These are phyloP conservation scores for Cichladusa arquata DNA, from an alignment of 2,113 vertebrate species.

Conservation along the genomic window DNA sequence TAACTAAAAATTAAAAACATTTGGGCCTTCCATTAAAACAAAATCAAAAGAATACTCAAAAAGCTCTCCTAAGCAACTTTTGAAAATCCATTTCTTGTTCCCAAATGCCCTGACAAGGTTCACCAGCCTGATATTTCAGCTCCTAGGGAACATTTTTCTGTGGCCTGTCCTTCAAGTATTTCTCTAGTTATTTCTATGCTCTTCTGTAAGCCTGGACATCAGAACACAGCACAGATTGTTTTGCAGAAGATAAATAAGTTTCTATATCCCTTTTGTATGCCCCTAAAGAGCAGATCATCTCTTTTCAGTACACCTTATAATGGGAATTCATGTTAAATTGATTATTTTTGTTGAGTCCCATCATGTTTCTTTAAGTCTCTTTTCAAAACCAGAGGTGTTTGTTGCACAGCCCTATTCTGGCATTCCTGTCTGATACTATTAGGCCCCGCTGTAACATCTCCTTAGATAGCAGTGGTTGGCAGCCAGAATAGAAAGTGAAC, in stretches of 20 bases:
- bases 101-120: not conserved
- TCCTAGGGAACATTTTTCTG: not conserved
- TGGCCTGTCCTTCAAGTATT: not conserved
- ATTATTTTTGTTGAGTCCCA: not conserved
- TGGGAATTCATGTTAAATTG: not conserved
- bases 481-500: not conserved
- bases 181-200: not conserved
- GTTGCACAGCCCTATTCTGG: not conserved
- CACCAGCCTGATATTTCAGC: not conserved
- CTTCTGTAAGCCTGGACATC: not conserved
- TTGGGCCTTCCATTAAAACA: not conserved
- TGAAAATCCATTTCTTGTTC: not conserved
- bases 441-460: not conserved
- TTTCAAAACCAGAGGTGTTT: not conserved
- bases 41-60: not conserved
- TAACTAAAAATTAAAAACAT: not conserved
- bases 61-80: not conserved
- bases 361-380: not conserved
- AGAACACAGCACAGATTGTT: not conserved
- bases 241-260: not conserved
- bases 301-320: not conserved
- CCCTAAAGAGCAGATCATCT: not conserved
- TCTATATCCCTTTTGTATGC: not conserved
- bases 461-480: not conserved
- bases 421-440: not conserved